Evolutionary conservation across 1,140 invertebrate genomes (phyloP).

Genomic region (Drosophila lowei): DNA sequence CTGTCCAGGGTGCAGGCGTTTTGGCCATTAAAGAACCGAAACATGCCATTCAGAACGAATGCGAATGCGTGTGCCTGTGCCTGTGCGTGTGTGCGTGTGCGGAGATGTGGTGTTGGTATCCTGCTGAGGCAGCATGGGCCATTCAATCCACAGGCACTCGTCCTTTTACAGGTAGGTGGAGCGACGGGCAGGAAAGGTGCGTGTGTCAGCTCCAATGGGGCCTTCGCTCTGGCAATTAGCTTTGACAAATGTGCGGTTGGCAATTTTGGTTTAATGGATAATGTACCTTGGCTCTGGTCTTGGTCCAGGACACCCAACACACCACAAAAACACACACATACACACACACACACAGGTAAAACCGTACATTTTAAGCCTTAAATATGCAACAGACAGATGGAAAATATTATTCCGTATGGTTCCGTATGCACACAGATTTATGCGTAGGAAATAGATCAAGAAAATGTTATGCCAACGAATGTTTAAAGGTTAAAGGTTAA

Average conservation of each 20-base stretch:
- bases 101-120: slow-evolving; percentile 37
- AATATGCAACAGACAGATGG: slow-evolving; percentile 46
- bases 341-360: slow-evolving; percentile 13
- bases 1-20: slow-evolving; percentile 29
- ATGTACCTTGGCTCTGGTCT: slow-evolving; percentile 50
- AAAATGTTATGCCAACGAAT: too few species aligned
- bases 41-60: slow-evolving; percentile 54
- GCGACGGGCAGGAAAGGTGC: slow-evolving; percentile 33
- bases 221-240: slow-evolving; percentile 64
- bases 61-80: slow-evolving; percentile 16
- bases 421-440: slow-evolving; percentile 9
- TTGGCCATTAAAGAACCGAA: slow-evolving; percentile 64
- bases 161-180: slow-evolving; percentile 5
- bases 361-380: slow-evolving; percentile 43
- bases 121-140: slow-evolving; percentile 44
- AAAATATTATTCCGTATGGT: slow-evolving; percentile 39
- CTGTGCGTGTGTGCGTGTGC: neutral
- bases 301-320: slow-evolving; percentile 19
- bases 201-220: slow-evolving; percentile 69
- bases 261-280: slow-evolving; percentile 71
- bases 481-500: too few species aligned
- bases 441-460: too few species aligned
- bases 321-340: slow-evolving; percentile 20
- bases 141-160: slow-evolving; percentile 27
- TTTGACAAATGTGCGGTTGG: slow-evolving; percentile 71